Evolutionary conservation across 2,797 vertebrate species (phyloP), one percentile per base, ranked within the genome.

Genomic region (Catostomus latipinnis): DNA sequence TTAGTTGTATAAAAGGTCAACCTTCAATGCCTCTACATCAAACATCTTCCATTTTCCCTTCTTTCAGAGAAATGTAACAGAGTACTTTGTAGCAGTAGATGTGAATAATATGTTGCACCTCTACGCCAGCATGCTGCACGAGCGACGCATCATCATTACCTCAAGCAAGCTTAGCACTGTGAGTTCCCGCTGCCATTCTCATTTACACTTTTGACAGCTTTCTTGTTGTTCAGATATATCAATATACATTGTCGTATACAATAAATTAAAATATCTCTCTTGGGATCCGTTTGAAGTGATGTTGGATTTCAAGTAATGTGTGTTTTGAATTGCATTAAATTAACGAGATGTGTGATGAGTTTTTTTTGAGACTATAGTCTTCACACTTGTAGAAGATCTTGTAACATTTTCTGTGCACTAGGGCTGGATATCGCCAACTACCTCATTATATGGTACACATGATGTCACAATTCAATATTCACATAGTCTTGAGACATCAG

Each of bases 131-230:
- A 98, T 99, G 97, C 93, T 99, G 75, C 96, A 98, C 0, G 97
- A 99, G 84, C 94, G 98, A 53, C 94, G 98, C 87, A 94, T 99
- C 93, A 94, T 99, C 90, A 94, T 99, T 94, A 97, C 97, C 94
- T 97, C 96, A 83, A 96, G 95, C 93, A 99, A 99, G 93, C 93
- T 99, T 88, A 99, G 98, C 96, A 99, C 98, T 94, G 98, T 99
- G 88, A 98, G 97, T 96, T 92, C 90, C 88, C 88, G 34, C 34
- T 67, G 48, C 43, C 34, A 13, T 48, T 67, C 71, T 86, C 82
- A 87, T 87, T 79, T 80, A 18, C 48, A 87, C 45, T 1, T 34
- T 10, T 45, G 52, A 8, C 48, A 80, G 49, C 72, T 52, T 78
- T 74, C n/a, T n/a, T 52, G 16, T 60, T 71, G 14, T 48, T 61